Evolutionary conservation across 1,140 invertebrate genomes (phyloP).

Genomic region (Drosophila punjabiensis): DNA sequence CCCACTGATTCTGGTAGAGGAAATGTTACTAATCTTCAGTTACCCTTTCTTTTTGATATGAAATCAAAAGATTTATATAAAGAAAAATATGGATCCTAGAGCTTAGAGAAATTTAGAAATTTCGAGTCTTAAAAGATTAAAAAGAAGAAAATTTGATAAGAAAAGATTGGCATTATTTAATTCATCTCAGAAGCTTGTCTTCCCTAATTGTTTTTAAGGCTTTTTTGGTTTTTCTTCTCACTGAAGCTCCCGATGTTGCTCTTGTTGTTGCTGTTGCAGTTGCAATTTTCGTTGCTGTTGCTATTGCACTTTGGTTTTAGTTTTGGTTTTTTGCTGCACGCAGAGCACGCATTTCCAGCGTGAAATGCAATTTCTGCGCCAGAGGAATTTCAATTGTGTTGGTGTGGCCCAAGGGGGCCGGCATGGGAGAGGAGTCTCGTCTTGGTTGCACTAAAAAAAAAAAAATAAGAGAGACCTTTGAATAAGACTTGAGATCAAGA

Average conservation of each 20-base stretch:
- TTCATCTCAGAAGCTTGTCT: background rate
- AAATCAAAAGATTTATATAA: background rate
- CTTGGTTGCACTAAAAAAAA: background rate
- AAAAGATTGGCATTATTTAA: no score
- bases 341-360: constrained; percentile 85
- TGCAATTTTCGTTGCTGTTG: constrained; percentile 45
- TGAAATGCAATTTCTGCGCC: constrained; percentile 85
- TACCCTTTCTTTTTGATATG: constrained; percentile 19
- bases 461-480: background rate
- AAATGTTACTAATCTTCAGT: background rate
- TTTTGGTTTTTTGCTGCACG: constrained; percentile 72
- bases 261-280: constrained; percentile 34
- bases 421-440: constrained; percentile 19
- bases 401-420: constrained; percentile 57
- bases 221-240: constrained; percentile 21
- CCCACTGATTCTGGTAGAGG: constrained; percentile 41
- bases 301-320: constrained; percentile 39
- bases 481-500: background rate
- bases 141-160: no score
- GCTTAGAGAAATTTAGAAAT: background rate
- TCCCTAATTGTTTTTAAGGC: background rate
- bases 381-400: constrained; percentile 84
- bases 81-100: background rate
- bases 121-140: background rate
- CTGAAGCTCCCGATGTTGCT: constrained; percentile 18